A percentile compares a stretch with the other conserved stretches of the same genome.
Evolutionary conservation across 2,888 invertebrate genomes (phyloP).

Genomic region (Agrenia bidenticulata): DNA sequence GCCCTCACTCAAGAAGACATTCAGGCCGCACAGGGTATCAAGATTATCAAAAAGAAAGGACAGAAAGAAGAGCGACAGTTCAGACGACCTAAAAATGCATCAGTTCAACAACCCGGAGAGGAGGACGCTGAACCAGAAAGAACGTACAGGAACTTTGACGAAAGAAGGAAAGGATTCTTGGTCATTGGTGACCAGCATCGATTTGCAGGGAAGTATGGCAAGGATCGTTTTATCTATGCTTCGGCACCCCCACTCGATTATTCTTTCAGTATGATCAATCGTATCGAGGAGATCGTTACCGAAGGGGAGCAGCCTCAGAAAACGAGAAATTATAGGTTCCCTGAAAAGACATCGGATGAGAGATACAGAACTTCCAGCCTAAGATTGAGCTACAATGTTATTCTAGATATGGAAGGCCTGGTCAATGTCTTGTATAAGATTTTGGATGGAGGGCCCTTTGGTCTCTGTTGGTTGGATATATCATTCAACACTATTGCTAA

Average conservation of each 20-base stretch:
- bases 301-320: slow-evolving; percentile 46
- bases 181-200: slow-evolving; percentile 49
- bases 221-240: slow-evolving; percentile 34
- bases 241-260: slow-evolving; percentile 49
- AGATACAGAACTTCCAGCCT: slow-evolving; percentile 48
- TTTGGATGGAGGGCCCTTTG: slow-evolving; percentile 50
- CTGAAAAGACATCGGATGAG: slow-evolving; percentile 48
- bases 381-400: slow-evolving; percentile 49
- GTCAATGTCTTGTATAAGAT: slow-evolving; percentile 48
- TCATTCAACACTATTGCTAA: slow-evolving; percentile 59
- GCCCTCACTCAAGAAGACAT: not conserved
- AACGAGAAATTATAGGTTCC: slow-evolving; percentile 40
- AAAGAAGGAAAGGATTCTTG: slow-evolving; percentile 46
- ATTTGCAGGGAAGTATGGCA: slow-evolving; percentile 17
- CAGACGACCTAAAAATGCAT: not conserved
- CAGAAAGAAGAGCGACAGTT: slow-evolving; percentile 27
- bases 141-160: slow-evolving; percentile 46
- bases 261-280: slow-evolving; percentile 50
- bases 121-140: slow-evolving; percentile 31
- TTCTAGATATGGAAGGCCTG: slow-evolving; percentile 48
- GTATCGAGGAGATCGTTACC: slow-evolving; percentile 48
- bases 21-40: slow-evolving; percentile 5
- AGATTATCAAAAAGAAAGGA: slow-evolving; percentile 31
- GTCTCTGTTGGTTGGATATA: slow-evolving; percentile 60
- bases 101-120: slow-evolving; percentile 13